A percentile compares a stretch with the other conserved stretches of the same genome.
Evolutionary conservation across 2,113 vertebrate species (phyloP).

Genomic region (Ageneiosus marmoratus): DNA sequence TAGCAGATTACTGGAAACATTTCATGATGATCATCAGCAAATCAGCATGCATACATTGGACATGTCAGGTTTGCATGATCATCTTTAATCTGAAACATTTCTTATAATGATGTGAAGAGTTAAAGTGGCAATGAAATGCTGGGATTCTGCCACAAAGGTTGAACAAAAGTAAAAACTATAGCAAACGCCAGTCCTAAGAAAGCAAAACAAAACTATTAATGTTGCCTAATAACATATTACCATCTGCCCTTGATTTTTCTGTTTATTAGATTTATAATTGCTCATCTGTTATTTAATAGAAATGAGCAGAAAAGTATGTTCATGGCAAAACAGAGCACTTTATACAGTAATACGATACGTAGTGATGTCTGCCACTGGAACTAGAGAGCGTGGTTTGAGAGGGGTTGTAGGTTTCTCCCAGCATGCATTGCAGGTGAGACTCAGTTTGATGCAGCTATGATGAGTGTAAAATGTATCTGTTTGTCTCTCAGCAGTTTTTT

Average conservation of each 20-base stretch:
- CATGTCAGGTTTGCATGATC: neutral
- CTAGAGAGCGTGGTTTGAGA: too few relatives aligned
- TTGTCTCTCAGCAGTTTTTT: too few relatives aligned
- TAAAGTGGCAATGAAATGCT: neutral
- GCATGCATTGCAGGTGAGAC: too few relatives aligned
- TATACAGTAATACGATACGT: too few relatives aligned
- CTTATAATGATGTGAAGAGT: neutral
- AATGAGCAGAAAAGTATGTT: neutral
- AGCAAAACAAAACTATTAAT: neutral
- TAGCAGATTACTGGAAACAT: neutral
- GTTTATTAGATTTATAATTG: neutral
- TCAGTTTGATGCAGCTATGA: too few relatives aligned
- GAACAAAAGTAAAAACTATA: neutral
- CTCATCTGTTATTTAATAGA: neutral
- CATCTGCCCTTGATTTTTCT: slow-evolving; percentile 36
- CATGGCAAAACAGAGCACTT: neutral
- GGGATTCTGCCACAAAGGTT: neutral
- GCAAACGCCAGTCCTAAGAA: neutral
- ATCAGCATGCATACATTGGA: neutral
- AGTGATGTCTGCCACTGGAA: too few relatives aligned
- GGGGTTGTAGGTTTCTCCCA: too few relatives aligned
- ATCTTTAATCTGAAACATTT: neutral
- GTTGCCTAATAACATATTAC: neutral
- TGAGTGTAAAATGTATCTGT: too few relatives aligned
- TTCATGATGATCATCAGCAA: neutral